Evolutionary conservation across 2,797 vertebrate genomes (phyloP), one percentile per base, ranked within the genome.

Genomic region (Arrhamphus sclerolepis): DNA sequence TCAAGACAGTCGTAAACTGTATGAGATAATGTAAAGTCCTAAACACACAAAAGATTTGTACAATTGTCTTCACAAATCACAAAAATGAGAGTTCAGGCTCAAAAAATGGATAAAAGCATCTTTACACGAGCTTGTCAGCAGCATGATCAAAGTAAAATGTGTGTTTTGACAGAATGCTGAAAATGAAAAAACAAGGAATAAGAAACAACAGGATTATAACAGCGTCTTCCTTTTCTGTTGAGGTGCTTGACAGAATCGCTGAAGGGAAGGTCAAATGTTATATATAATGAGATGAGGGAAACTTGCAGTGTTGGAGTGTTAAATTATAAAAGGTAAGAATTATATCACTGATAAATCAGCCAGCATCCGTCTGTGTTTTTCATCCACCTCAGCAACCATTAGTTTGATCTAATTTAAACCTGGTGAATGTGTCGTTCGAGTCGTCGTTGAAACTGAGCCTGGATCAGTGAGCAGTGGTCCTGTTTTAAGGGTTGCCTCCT

Each of bases 151-250:
- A 84, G 78, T 65, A 21, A 61, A 76, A 66, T 47, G 38, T 55
- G 56, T 58, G 75, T 73, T 77, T 69, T 72, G 81, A 80, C 68
- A 77, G 78, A 54, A 53, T 29, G 49, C 47, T 57, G 21, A 70
- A 66, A 46, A 8, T 5, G 24, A 34, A 68, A 73, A 65, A 46
- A 7, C 17, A 4, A 54, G 24, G 24, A 26, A 26, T 26, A 31
- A 61, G 31, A 31, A 50, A 63, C 39, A 48, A 53, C 59, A 7
- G 10, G 46, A 52, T 69, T 70, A 64, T 48, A 29, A 47, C 34
- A 38, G 29, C 26, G 4, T 75, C 46, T 64, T 72, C 50, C 40
- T 68, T 50, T 72, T 66, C 59, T 70, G 61, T 52, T 14, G 16
- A 40, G 1, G 41, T 46, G 57, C 52, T 52, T 74, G 80, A 76